Evolutionary conservation across 2,797 vertebrate species (phyloP).

Genomic region (Scolopax rusticola): DNA sequence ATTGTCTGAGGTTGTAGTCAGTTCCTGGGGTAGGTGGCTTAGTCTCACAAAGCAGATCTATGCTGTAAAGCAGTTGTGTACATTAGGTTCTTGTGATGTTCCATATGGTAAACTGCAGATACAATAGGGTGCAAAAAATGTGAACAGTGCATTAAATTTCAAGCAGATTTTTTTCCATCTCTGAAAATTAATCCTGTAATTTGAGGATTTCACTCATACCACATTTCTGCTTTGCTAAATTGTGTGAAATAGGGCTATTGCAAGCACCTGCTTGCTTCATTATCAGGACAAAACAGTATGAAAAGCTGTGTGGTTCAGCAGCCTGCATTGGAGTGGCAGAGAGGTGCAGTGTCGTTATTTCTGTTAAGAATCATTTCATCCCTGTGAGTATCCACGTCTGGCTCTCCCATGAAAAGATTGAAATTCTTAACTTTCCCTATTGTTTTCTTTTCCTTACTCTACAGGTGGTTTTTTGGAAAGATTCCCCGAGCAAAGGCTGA

Average conservation of each 20-base stretch:
- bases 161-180: not conserved
- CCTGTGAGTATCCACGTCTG: not conserved
- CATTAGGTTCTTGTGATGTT: not conserved
- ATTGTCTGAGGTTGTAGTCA: not conserved
- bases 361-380: not conserved
- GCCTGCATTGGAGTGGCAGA: not conserved
- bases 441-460: conserved; percentile 20
- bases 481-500: conserved; percentile 98
- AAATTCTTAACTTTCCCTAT: not conserved
- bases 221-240: not conserved
- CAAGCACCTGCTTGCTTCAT: not conserved
- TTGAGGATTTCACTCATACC: not conserved
- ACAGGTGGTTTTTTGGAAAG: conserved; percentile 99
- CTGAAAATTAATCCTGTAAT: not conserved
- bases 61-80: not conserved
- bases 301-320: not conserved
- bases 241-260: not conserved
- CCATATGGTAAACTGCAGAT: not conserved
- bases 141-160: not conserved
- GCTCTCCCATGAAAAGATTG: not conserved
- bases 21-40: not conserved
- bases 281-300: not conserved
- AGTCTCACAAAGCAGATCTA: not conserved
- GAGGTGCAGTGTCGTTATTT: not conserved
- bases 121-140: not conserved